phyloP scores from a whole-genome alignment of 2,113 vertebrate species.

The Turnix velox region DNA sequence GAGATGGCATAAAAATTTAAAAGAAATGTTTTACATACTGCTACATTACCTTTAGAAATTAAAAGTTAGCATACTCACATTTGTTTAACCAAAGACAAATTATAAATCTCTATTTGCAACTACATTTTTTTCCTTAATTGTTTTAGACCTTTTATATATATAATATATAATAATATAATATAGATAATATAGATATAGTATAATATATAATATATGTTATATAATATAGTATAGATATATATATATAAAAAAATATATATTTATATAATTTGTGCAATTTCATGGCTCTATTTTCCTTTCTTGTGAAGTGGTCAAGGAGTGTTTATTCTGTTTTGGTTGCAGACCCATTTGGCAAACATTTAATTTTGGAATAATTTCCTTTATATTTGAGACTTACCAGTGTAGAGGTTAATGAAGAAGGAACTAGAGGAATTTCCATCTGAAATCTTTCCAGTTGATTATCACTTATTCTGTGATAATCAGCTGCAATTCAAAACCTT shows the following conservation, averaged over 20 bases:
- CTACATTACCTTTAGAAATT: background rate
- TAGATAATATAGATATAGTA: too few species aligned
- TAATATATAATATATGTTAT: too few species aligned
- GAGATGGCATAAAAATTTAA: background rate
- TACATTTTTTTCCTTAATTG: background rate
- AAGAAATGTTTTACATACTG: background rate
- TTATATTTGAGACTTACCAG: background rate
- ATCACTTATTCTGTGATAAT: background rate
- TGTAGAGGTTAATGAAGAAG: background rate
- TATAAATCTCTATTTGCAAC: background rate
- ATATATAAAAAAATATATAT: too few species aligned
- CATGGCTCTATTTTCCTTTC: background rate
- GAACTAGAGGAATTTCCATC: background rate
- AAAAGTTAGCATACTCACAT: background rate
- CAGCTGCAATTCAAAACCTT: background rate
- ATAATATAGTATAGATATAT: too few species aligned
- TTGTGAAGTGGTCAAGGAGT: conserved; percentile 1
- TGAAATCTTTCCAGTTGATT: background rate
- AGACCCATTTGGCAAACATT: background rate
- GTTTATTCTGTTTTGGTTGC: background rate
- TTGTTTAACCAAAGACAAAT: background rate
- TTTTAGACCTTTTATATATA: conserved; percentile 6
- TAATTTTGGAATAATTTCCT: background rate
- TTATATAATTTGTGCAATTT: background rate
- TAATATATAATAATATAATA: too few species aligned